These are phyloP conservation scores for Neosilurus hyrtlii DNA, from an alignment of 2,797 vertebrate genomes.

Conservation along the genomic window DNA sequence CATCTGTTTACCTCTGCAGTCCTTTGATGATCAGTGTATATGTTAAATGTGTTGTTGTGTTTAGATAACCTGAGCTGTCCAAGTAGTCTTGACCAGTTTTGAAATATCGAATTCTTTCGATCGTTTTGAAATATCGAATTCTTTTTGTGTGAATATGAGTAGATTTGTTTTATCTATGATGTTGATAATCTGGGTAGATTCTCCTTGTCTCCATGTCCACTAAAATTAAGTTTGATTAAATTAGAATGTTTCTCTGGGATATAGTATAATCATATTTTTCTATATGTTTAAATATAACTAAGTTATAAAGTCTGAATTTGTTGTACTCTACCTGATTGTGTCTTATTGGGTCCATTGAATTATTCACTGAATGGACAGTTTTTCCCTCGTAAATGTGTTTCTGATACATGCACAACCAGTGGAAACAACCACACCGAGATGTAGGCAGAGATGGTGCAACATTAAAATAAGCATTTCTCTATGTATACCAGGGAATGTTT, in stretches of 20 bases:
- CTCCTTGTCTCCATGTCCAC: not conserved
- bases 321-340: not conserved
- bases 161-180: not conserved
- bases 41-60: not conserved
- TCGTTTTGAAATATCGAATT: not conserved
- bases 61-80: slow-evolving; percentile 3
- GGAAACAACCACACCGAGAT: slow-evolving; percentile 23
- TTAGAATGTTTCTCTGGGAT: not conserved
- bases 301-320: slow-evolving; percentile 7
- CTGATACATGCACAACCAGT: slow-evolving; percentile 15
- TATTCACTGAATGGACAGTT: not conserved
- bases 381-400: not conserved
- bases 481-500: slow-evolving; percentile 32
- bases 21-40: not conserved
- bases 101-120: not conserved
- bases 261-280: not conserved
- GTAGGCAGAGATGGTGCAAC: slow-evolving; percentile 33
- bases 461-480: slow-evolving; percentile 33
- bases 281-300: slow-evolving; percentile 4
- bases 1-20: slow-evolving; percentile 18
- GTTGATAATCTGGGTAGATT: not conserved
- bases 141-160: not conserved
- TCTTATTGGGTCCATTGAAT: not conserved
- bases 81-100: not conserved
- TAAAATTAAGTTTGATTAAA: not conserved